Conservation (phyloP, 2,888 invertebrate species). For the Hoplodrina ambigua region DNA sequence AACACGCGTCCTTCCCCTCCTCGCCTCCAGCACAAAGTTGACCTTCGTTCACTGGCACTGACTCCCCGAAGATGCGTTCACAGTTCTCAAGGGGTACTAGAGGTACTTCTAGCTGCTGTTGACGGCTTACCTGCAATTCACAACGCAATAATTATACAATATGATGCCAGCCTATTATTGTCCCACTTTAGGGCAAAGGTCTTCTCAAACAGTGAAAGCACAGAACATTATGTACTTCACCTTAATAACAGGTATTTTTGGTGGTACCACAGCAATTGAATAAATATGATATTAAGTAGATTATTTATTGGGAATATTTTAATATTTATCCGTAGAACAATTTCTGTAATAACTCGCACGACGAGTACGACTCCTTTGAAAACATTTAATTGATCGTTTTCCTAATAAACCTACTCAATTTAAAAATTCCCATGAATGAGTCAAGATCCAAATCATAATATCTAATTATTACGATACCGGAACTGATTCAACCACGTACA, state of each 20-base stretch:
- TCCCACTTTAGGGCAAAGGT: too few species aligned
- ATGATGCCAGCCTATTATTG: too few species aligned
- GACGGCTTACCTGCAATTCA: constrained; percentile 85
- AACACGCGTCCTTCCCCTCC: constrained; percentile 93
- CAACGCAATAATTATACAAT: background rate
- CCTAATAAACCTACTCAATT: too few species aligned
- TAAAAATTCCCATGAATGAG: background rate
- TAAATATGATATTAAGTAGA: too few species aligned
- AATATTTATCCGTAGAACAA: too few species aligned
- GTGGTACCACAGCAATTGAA: too few species aligned
- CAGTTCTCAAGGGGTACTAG: constrained; percentile 92
- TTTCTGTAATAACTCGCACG: too few species aligned
- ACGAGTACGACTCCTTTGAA: background rate
- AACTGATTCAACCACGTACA: constrained; percentile 7
- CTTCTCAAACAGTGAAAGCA: too few species aligned
- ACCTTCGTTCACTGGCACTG: constrained; percentile 91
- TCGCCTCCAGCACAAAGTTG: constrained; percentile 95
- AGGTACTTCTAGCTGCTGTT: constrained; percentile 93
- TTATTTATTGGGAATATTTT: too few species aligned
- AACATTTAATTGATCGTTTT: background rate
- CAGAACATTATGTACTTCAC: too few species aligned
- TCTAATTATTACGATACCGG: background rate
- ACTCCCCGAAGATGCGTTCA: constrained; percentile 92
- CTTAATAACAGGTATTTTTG: too few species aligned
- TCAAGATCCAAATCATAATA: background rate